Evolutionary conservation across 2,888 invertebrate species (phyloP).

Genomic region (Lepeophtheirus nordmannii): DNA sequence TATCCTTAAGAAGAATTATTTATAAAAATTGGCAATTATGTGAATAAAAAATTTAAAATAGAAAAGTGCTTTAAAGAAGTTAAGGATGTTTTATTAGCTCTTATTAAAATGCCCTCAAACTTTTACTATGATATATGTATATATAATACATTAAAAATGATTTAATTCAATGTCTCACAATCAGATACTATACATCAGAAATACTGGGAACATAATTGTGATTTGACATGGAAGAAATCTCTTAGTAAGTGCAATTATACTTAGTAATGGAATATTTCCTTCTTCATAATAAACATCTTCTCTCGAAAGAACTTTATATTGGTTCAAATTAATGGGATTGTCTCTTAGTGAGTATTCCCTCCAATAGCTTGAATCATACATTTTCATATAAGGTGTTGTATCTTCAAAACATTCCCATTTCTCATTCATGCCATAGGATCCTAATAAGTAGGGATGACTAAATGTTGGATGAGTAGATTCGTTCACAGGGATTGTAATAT

Average conservation of each 20-base stretch:
- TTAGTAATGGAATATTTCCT: not conserved
- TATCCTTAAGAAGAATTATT: too few relatives aligned
- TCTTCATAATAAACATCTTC: not conserved
- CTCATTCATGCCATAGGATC: slow-evolving; percentile 32
- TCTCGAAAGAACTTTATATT: not conserved
- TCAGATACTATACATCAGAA: slow-evolving; percentile 12
- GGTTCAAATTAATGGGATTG: not conserved
- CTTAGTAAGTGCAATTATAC: too few relatives aligned
- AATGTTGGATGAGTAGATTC: not conserved
- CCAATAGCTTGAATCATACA: not conserved
- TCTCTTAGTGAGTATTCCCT: not conserved
- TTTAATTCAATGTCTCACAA: slow-evolving; percentile 28
- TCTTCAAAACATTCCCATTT: slow-evolving; percentile 26
- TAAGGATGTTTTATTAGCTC: too few relatives aligned
- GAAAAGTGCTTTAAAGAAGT: too few relatives aligned
- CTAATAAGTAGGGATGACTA: slow-evolving; percentile 27
- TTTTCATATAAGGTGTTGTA: not conserved
- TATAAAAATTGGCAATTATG: too few relatives aligned
- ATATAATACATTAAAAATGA: too few relatives aligned
- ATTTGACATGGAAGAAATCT: not conserved
- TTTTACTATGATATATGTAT: too few relatives aligned
- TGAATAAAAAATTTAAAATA: too few relatives aligned
- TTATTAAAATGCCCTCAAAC: too few relatives aligned
- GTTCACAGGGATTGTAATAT: not conserved
- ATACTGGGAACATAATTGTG: not conserved